Evolutionary conservation across 2,888 invertebrate genomes (phyloP).

Genomic region (Flexamia atlantica): DNA sequence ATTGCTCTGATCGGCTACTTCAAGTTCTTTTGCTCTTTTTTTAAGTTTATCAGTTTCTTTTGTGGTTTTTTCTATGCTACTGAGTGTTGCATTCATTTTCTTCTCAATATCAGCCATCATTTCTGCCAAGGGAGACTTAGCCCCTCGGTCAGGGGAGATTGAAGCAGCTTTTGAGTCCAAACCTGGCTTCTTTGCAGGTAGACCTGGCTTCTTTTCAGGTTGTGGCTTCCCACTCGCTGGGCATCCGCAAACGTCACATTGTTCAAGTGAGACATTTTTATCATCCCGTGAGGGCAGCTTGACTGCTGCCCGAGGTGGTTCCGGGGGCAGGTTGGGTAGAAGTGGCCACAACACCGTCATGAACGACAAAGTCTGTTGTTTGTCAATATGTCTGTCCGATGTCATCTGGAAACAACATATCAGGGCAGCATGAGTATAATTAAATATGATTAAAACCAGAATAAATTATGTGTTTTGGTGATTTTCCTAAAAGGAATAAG

Average conservation of each 20-base stretch:
- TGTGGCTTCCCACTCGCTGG: background rate
- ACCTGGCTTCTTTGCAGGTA: background rate
- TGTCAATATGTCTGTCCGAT: background rate
- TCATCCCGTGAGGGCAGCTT: background rate
- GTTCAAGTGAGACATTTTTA: background rate
- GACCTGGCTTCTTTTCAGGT: background rate
- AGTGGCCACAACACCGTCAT: constrained; percentile 6
- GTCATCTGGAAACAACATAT: constrained; percentile 8
- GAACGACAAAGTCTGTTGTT: constrained; percentile 5
- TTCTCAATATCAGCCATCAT: constrained; percentile 17
- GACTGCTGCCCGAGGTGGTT: background rate
- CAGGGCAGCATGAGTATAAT: no score
- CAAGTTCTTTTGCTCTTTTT: background rate
- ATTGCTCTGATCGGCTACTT: background rate
- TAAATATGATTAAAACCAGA: no score
- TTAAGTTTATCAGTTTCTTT: constrained; percentile 11
- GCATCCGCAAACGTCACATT: background rate
- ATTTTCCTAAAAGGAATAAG: no score
- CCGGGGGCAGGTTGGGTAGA: background rate
- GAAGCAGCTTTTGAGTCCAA: background rate
- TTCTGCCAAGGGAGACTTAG: constrained; percentile 3
- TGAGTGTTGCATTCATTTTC: constrained; percentile 9
- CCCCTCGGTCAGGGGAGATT: background rate
- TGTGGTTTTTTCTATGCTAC: background rate
- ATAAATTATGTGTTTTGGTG: no score